A percentile compares a stretch with the other conserved stretches of the same genome.
Conservation (phyloP, 2,797 vertebrate species). For the Tolypeutes matacus region DNA sequence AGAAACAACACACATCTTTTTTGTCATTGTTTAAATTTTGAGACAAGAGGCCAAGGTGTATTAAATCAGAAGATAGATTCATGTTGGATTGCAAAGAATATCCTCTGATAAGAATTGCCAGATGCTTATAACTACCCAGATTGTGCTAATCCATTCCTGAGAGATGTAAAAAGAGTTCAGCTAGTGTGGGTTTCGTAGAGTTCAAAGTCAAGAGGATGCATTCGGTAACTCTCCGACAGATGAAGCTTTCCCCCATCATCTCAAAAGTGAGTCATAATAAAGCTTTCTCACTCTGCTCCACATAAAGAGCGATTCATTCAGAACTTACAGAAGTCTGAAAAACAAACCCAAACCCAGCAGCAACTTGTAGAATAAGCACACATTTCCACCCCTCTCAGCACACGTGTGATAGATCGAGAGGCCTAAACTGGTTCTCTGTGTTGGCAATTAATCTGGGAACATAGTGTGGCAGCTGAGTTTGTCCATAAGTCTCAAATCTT, state of each 20-base stretch:
- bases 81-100: not conserved
- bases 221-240: not conserved
- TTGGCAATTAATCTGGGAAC: not conserved
- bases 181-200: not conserved
- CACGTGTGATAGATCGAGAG: too few species aligned
- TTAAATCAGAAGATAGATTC: not conserved
- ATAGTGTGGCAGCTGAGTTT: not conserved
- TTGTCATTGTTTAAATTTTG: slow-evolving; percentile 41
- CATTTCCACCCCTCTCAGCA: not conserved
- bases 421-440: not conserved
- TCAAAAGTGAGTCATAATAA: not conserved
- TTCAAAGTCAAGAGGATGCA: not conserved
- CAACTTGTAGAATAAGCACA: not conserved
- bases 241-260: not conserved
- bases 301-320: not conserved
- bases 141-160: not conserved
- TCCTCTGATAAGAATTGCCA: slow-evolving; percentile 14
- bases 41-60: not conserved
- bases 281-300: not conserved
- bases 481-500: not conserved
- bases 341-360: not conserved
- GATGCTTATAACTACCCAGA: not conserved
- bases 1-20: not conserved
- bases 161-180: not conserved
- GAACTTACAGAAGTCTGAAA: slow-evolving; percentile 31